Percentiles rank a stretch among this genome's conserved stretches.
Evolutionary conservation across 2,797 vertebrate species (phyloP).

Genomic region (Sebastes umbrosus): DNA sequence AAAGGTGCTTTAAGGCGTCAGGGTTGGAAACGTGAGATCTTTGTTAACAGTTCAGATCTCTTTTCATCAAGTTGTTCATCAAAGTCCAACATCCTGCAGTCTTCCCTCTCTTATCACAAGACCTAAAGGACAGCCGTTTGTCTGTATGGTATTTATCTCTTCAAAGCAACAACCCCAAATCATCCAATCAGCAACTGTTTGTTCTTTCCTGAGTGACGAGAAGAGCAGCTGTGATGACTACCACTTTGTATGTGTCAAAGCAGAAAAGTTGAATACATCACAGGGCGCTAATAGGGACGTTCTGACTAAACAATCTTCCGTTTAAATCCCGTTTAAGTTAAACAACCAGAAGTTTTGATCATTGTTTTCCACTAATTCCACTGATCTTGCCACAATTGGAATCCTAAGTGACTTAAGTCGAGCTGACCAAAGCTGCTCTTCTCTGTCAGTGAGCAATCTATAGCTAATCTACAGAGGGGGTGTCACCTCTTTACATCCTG

Average conservation of each 20-base stretch:
- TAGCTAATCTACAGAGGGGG: background rate
- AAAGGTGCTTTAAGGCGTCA: slow-evolving; percentile 78
- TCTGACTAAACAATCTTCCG: too few relatives aligned
- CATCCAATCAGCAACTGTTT: background rate
- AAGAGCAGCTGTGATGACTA: slow-evolving; percentile 16
- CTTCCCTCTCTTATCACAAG: slow-evolving; percentile 1
- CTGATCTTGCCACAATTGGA: background rate
- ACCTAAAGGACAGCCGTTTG: background rate
- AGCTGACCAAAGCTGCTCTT: slow-evolving; percentile 1
- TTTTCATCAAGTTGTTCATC: slow-evolving; percentile 53
- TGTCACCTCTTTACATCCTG: background rate
- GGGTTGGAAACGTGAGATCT: slow-evolving; percentile 65
- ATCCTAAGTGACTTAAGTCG: background rate
- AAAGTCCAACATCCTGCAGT: slow-evolving; percentile 46
- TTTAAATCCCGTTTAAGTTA: background rate
- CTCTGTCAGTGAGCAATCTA: background rate
- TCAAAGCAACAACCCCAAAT: background rate
- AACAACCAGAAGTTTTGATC: background rate
- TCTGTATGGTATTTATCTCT: background rate
- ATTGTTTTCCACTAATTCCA: background rate
- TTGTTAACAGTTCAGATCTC: slow-evolving; percentile 68
- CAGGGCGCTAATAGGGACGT: background rate
- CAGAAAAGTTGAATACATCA: background rate
- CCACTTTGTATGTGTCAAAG: background rate
- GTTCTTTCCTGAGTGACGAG: background rate